Evolutionary conservation across 2,797 vertebrate species (phyloP), one percentile per base, ranked within the genome.

Genomic region (Sylvilagus floridanus): DNA sequence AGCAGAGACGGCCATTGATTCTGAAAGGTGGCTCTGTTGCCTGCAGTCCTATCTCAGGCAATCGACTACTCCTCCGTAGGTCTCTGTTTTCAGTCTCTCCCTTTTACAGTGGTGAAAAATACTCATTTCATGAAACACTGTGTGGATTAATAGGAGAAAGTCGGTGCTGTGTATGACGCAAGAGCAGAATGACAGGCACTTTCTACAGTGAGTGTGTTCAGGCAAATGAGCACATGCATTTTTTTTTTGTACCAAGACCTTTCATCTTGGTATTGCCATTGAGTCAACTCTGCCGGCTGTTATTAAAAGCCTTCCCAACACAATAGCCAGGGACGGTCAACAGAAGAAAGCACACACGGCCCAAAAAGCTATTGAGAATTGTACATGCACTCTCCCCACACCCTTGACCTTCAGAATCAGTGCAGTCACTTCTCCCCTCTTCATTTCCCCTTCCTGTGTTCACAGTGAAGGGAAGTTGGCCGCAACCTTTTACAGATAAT

Each of bases 401-500:
- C 97, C 97, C 95, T 84, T 98, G 98, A 98, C 98, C 98, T 98
- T 98, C 92, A 93, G 95, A 98, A 97, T 81, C 95, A 97, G 98
- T 98, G 98, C 98, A 96, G 97, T 98, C 96, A 97, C 98, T 98
- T 97, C 96, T 97, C 98, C 97, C 97, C 98, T 99, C 98, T 99
- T 98, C 99, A 98, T 99, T 99, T 99, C 99, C 99, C 98, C 98
- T 99, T 99, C 99, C 99, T 99, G 99, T 99, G 98, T 98, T 98
- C 98, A 98, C 98, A 98, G 98, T 94, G 93, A 98, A 98, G 98
- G 99, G 99, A 99, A 99, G 98, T 97, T 63, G 98, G 98, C 98
- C 99, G 98, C 97, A 98, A 99, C 99, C 99, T 99, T 99, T 99
- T 99, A 98, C 99, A 99, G 99, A 99, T 99, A 99, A 99, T 99